Evolutionary conservation across 2,797 vertebrate genomes (phyloP).

Genomic region (Benthosema pterotum): DNA sequence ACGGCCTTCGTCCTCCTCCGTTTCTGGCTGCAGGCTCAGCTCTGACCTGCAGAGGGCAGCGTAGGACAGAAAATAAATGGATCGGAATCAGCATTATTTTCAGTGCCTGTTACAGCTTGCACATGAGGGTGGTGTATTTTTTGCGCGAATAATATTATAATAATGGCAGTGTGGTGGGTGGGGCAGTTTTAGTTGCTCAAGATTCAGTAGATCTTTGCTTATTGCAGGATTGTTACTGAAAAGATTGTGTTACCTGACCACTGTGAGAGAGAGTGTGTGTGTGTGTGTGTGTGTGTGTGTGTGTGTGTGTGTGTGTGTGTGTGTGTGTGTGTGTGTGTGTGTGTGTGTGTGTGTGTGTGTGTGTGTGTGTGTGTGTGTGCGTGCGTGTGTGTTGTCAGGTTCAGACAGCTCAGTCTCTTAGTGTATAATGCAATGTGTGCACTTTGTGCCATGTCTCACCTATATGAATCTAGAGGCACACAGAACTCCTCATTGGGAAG

Average conservation of each 20-base stretch:
- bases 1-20: conserved; percentile 60
- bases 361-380: neutral
- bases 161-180: too few relatives aligned
- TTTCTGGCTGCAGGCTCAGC: conserved; percentile 86
- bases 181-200: too few relatives aligned
- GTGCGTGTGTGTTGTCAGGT: neutral
- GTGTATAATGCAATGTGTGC: too few relatives aligned
- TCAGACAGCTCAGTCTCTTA: too few relatives aligned
- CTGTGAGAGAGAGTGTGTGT: too few relatives aligned
- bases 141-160: too few relatives aligned
- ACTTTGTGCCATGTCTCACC: conserved; percentile 68
- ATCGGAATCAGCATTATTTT: neutral
- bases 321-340: neutral
- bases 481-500: conserved; percentile 90
- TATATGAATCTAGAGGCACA: conserved; percentile 91
- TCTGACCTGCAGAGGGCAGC: conserved; percentile 80
- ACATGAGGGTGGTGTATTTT: too few relatives aligned
- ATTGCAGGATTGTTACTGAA: too few relatives aligned
- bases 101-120: too few relatives aligned
- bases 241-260: too few relatives aligned
- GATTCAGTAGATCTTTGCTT: too few relatives aligned
- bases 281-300: neutral
- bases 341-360: neutral
- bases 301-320: conserved; percentile 1
- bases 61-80: conserved; percentile 10